Base-by-base conservation (phyloP, 1,140 invertebrate species). In the Sarcophaga bullata region DNA sequence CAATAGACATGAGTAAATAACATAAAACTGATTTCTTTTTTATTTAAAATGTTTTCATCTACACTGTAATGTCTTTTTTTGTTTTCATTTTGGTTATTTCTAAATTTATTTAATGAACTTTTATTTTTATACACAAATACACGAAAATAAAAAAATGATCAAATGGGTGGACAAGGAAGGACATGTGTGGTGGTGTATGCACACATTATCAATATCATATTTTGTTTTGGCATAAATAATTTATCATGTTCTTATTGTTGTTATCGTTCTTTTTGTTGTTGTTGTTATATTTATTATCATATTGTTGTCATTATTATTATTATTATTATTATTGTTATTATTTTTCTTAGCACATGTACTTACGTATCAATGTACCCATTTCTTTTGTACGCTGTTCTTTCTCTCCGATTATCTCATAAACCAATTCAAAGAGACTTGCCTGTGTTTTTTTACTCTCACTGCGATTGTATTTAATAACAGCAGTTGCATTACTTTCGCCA, bases 281-380 rank as follows among this genome's bases (percentile, higher is more conserved):
- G n/a, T 68, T 68, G 62, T 68, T 68, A 68, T 68, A 19, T 58
- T 58, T 3, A 58, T 58, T 58, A 15, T 58, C n/a, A 15, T 58
- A 15, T 11, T 58, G 13, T 58, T 68, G 17, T 68, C 19, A 19
- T 68, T 68, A 17, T 68, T 68, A 9, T 19, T 52, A 52, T 37
- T 37, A 4, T 37, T 37, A 37, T 37, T 76, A 0, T 76, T 68
- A 19, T 68, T 68, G 17, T 68, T 68, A 19, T 68, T 68, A 68
- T 68, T 68, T 58, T 58, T 6, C 15, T 15, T 58, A n/a, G 15
- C n/a, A n/a, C n/a, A n/a, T 49, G 7, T 80, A 82, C 82, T 83
- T 75, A 83, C 82, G 47, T 81, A 81, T 81, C 80, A 83, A 75
- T 25, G 82, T 81, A 62, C 82, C 82, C 15, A 83, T 80, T 81